These are phyloP conservation scores for Lepidotrigona ventralis DNA, from an alignment of 1,140 invertebrate genomes.

Conservation along the genomic window DNA sequence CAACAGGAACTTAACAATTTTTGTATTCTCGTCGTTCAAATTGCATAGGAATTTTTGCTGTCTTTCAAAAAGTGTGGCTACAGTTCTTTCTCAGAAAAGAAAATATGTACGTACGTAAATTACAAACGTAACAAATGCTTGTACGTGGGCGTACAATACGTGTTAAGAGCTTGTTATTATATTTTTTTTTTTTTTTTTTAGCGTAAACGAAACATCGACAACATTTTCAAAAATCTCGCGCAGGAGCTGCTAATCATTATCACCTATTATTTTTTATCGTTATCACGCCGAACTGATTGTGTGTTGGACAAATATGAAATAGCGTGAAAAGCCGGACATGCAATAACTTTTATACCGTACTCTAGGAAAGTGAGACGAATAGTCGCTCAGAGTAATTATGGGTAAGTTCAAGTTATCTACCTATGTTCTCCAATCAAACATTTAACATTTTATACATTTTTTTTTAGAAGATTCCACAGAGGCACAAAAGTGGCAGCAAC, in stretches of 20 bases:
- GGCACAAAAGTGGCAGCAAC: conserved; percentile 89
- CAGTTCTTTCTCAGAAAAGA: conserved; percentile 7
- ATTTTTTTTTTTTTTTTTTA: conserved; percentile 1
- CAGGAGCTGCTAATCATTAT: not conserved
- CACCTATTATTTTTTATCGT: not conserved
- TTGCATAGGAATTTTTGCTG: conserved; percentile 27
- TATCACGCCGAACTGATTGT: conserved; percentile 1
- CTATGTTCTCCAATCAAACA: not conserved
- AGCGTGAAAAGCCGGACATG: conserved; percentile 18
- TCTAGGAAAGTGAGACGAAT: conserved; percentile 6
- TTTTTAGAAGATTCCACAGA: conserved; percentile 71
- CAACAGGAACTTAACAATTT: not conserved
- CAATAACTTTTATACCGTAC: conserved; percentile 21
- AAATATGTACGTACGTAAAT: conserved; percentile 19
- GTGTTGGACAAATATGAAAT: not conserved
- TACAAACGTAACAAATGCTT: conserved; percentile 22
- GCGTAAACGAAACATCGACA: not conserved
- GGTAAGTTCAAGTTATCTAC: conserved; percentile 40
- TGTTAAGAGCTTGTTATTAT: conserved; percentile 2
- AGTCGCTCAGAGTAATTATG: conserved; percentile 33
- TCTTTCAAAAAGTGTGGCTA: conserved; percentile 25
- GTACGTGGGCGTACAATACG: conserved; percentile 26
- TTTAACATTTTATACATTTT: conserved; percentile 16
- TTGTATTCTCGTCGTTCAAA: not conserved
- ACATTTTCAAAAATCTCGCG: not conserved